Evolutionary conservation across 37 sponge, comb jelly and placozoan species (phyloP), one percentile per base, ranked within the genome.

Genomic region (Cladorhizidae sp.): DNA sequence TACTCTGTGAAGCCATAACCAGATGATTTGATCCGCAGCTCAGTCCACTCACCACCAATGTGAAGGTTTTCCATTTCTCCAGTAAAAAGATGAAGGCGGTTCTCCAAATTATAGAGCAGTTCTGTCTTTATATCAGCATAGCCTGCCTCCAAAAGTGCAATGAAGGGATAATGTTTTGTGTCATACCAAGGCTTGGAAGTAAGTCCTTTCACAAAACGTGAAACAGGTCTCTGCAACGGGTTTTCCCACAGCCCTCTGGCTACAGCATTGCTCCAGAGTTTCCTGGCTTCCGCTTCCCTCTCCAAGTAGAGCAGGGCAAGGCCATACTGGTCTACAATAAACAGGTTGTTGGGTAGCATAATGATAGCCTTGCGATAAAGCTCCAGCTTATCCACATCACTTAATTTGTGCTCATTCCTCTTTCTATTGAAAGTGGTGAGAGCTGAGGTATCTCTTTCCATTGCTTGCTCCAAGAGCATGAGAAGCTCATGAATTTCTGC

Each of bases 11-110:
- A 84, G 1, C 96, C 96, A 33, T 85, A 62, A 8, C 96, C 96
- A 3, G 90, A 86, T 18, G 93, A 92, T 25, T 92, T 92, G 0
- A 95, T 40, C 22, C 96, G 32, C 29, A 95, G 83, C 57, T 95
- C 96, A 3, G 89, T 87, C 96, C 96, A 95, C 65, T 92, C 87
- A 28, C 96, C 96, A 21, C 96, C 96, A 7, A 89, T 82, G 40
- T 95, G 96, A 2, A 95, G 74, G 64, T 92, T 95, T 64, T 95
- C 96, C 62, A n/a, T 52, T 40, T 92, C 96, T 7, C 79, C 90
- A 29, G 96, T 95, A 40, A 95, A 95, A 0, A 95, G 38, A 40
- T 89, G 70, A 6, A 50, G 68, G 2, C 75, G 33, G 25, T 95
- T 76, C 33, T 79, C 63, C 23, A 88, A 57, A 39, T 85, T 88